Conservation (phyloP, 2,888 invertebrate genomes). For the Eutolmus rufibarbis region DNA sequence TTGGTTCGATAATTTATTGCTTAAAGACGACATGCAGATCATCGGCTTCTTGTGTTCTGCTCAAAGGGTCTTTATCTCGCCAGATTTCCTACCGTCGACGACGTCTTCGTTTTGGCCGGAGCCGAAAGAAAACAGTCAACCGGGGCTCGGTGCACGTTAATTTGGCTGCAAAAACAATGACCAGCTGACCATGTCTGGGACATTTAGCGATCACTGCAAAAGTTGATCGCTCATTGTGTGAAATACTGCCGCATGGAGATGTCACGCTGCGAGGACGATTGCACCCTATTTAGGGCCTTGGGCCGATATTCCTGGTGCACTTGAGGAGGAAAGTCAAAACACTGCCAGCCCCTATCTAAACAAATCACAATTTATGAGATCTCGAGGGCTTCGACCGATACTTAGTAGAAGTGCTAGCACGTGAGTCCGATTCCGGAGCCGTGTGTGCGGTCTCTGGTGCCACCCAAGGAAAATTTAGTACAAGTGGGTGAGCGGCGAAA, state of each 20-base stretch:
- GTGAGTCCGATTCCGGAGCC: neutral
- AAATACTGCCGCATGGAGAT: conserved; percentile 25
- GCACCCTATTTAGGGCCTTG: neutral
- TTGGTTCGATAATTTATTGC: conserved; percentile 34
- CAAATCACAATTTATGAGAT: conserved; percentile 27
- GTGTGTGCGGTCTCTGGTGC: conserved; percentile 7
- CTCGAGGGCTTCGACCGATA: neutral
- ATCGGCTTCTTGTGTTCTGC: conserved; percentile 5
- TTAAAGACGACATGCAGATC: conserved; percentile 40
- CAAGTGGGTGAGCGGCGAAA: conserved; percentile 2
- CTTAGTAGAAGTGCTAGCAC: neutral
- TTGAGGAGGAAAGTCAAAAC: neutral
- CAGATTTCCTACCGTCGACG: neutral
- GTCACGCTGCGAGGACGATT: conserved; percentile 17
- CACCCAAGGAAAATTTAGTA: neutral
- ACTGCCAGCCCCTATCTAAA: conserved; percentile 1
- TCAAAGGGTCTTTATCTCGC: conserved; percentile 3
- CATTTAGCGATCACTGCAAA: conserved; percentile 28
- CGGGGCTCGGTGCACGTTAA: neutral
- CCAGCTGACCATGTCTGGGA: conserved; percentile 26
- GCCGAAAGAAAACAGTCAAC: conserved; percentile 3
- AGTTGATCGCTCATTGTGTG: conserved; percentile 11
- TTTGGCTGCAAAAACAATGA: conserved; percentile 31
- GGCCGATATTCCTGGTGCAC: neutral
- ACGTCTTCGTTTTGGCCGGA: neutral